Base-by-base conservation (phyloP, 1,140 invertebrate genomes). In the Zophobas atratus region DNA sequence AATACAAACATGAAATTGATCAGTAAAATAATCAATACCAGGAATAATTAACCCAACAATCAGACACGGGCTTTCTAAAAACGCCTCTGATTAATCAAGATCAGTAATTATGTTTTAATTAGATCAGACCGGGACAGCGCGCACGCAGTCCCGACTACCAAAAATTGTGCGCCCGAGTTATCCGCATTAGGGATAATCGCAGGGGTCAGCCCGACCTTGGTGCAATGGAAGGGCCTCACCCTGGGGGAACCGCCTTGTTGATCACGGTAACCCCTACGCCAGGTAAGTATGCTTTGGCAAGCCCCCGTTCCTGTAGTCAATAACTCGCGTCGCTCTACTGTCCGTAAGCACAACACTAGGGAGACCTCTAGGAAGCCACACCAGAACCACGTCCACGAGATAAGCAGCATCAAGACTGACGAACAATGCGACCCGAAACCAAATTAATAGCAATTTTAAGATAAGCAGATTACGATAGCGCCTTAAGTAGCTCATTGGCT, bases 251-350 rank as follows among this genome's bases (percentile, higher is more conserved):
- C 20, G 20, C 20, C 20, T 20, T 20, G 20, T 20, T 20, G 20
- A 20, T 20, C 20, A 20, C 20, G 20, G 20, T 20, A 20, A 20
- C 20, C 20, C 20, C 75, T 56, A 76, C 75, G 67, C 67, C 51
- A 70, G 60, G 75, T 63, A 76, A 70, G 55, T 53, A 70, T 76
- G 75, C 56, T 53, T 39, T 67, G 3, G 5, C 2, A 49, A 8
- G 1, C 49, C 35, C 74, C n/a, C 35, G n/a, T 63, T 5, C 8
- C 35, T 2, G 1, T 63, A 36, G 36, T 63, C 6, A 63, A 33
- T 6, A 39, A 0, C 6, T 63, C 5, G 6, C 6, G 39, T 8
- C n/a, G 34, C 6, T 5, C 39, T 5, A 41, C 5, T 1, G 33
- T 2, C 43, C 60, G 60, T 2, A 41, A 48, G n/a, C 1, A 46